Evolutionary conservation across 1,140 invertebrate species (phyloP), one percentile per base, ranked within the genome.

Genomic region (Aphaenogaster rudis): DNA sequence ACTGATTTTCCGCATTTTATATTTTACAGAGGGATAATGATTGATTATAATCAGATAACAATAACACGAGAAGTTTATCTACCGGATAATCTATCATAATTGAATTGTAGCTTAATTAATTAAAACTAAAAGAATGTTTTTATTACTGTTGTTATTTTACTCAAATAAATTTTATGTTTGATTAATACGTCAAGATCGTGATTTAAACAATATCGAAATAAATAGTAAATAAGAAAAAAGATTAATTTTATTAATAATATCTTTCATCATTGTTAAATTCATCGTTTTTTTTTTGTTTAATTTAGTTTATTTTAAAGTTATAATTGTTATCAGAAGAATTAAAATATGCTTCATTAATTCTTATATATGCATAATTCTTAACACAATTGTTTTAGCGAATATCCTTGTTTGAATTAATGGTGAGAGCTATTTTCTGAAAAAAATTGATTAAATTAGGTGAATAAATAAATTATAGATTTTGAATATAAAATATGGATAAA

Each of bases 31-130:
- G 0, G 0, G 6, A 50, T 50, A 69, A 80, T 42, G 36, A 80
- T 78, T 33, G 2, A 81, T 82, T 8, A 5, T 72, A 59, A 72
- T 72, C 15, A 72, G 21, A 72, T 48, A 82, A 61, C 13, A 8
- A 54, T 69, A 52, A 50, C 3, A 5, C 3, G 9, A 67, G 5
- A 0, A 45, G 5, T 42, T 64, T 54, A 80, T 54, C 78, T 8
- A 7, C 8, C 33, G 63, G 13, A 72, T 59, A 1, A 72, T 72
- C 28, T 11, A 81, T 71, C 21, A 59, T 33, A 59, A 82, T 36
- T 59, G 1, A 42, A 42, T 36, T 45, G 1, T 6, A 57, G 8
- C 3, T 11, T 36, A 82, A 13, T 54, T n/a, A 0, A 52, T 59
- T n/a, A 7, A 21, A 48, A 0, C n/a, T 69, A 2, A 71, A 57